A percentile compares a stretch with the other conserved stretches of the same genome.
phyloP scores from a whole-genome alignment of 37 sponge, comb jelly and placozoan genomes.

The Cladorhizidae sp. region DNA sequence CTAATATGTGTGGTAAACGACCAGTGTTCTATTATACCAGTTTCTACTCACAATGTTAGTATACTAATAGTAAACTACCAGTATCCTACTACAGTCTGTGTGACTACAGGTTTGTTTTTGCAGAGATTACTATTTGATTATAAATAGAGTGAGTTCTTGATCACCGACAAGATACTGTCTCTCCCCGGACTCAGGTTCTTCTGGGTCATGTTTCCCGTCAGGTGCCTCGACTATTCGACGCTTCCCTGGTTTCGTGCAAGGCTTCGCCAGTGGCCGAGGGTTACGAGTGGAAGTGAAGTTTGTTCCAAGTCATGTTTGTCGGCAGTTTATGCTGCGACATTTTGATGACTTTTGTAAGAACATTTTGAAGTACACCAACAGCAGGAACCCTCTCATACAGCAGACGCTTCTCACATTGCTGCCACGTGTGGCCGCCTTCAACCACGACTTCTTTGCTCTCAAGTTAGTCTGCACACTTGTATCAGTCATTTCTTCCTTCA shows the following conservation, averaged over 20 bases:
- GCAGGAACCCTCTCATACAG: slow-evolving; percentile 71
- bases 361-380: slow-evolving; percentile 62
- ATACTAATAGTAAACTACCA: no score
- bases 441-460: slow-evolving; percentile 68
- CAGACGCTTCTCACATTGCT: slow-evolving; percentile 68
- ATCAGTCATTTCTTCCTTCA: no score
- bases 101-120: no score
- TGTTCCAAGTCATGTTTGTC: slow-evolving; percentile 46
- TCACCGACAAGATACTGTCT: no score
- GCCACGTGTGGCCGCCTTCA: slow-evolving; percentile 85
- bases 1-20: no score
- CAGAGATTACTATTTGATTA: no score
- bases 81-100: no score
- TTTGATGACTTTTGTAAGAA: slow-evolving; percentile 69
- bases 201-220: slow-evolving; percentile 4
- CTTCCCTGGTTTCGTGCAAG: slow-evolving; percentile 48
- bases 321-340: slow-evolving; percentile 50
- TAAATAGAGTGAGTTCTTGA: no score
- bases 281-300: slow-evolving; percentile 35
- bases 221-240: slow-evolving; percentile 18
- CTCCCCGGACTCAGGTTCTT: not conserved
- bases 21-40: no score
- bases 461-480: slow-evolving; percentile 21
- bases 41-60: no score
- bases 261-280: slow-evolving; percentile 33